Base-by-base conservation (phyloP, 2,888 invertebrate genomes). In the Tachina fera region DNA sequence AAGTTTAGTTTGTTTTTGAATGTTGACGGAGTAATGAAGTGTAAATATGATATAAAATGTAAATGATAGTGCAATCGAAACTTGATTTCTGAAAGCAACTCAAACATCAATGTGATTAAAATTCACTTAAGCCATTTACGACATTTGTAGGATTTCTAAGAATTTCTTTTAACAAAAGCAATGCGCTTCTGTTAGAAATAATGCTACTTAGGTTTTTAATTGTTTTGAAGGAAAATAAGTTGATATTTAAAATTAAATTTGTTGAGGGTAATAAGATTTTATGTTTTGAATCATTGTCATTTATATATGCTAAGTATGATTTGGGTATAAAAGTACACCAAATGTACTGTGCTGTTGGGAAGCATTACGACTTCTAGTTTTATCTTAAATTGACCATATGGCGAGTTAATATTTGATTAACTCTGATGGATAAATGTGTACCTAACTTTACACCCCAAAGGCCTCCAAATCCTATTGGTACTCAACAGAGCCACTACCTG, bases 41-140 rank as follows among this genome's bases (percentile, higher is more conserved):
- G 70, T 22, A 53, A 79, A 63, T 63, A 51, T 53, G 39, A 63
- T 71, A 71, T 53, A 63, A 71, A 63, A 71, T 58, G 74, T 19
- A 0, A 49, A 16, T 60, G 71, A 41, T 41, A 51, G 49, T 9
- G 60, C 63, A 14, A 31, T 31, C 14, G 22, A n/a, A 22, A 22
- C 13, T 13, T 13, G 11, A n/a, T 31, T 53, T 19, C 22, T 43
- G 11, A 6, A 9, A 22, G 13, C 22, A 31, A 41, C 67, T 68
- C 67, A 77, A 67, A 77, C 58, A 77, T 68, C 76, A 77, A 67
- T 58, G 76, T n/a, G 56, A 67, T 77, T 49, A 58, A 58, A 67
- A 49, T 19, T 19, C 16, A n/a, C 31, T 43, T 39, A 41, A 49
- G 61, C 8, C 31, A 53, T 16, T 39, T 31, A 31, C 13, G 56